phyloP scores from a whole-genome alignment of 2,113 vertebrate genomes.

The Aegotheles bennettii region DNA sequence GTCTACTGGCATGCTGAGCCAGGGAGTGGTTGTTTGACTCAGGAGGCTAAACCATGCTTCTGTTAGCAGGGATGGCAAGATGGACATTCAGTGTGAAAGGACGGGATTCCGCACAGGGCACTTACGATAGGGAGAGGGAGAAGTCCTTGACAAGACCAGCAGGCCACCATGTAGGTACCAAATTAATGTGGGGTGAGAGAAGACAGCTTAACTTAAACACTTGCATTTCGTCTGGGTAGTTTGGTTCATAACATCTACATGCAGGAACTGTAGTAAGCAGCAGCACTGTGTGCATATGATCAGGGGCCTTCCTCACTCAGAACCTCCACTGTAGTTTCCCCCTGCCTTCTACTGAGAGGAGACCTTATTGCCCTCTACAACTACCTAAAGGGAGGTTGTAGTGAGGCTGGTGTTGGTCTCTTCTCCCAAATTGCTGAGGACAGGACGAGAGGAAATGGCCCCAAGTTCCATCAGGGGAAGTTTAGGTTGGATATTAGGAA shows the following conservation, averaged over 20 bases:
- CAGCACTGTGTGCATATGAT: not conserved
- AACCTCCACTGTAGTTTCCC: not conserved
- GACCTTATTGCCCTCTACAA: no score
- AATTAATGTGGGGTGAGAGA: not conserved
- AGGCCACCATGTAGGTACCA: not conserved
- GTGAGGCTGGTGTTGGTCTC: no score
- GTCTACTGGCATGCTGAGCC: not conserved
- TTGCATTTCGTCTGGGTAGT: no score
- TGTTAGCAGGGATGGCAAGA: accelerated
- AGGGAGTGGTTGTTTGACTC: not conserved
- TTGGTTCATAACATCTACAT: not conserved
- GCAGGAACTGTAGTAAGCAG: not conserved
- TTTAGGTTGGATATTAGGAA: no score
- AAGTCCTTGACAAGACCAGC: not conserved
- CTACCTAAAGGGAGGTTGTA: no score
- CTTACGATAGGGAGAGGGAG: not conserved
- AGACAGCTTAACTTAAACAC: not conserved
- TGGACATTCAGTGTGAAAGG: no score
- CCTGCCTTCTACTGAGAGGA: no score
- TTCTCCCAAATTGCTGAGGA: no score
- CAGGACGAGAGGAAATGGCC: no score
- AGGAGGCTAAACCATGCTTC: not conserved
- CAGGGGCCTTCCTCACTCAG: not conserved
- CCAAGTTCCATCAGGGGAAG: no score
- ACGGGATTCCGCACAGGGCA: not conserved